phyloP scores from a whole-genome alignment of 2,888 invertebrate genomes.

The Agrochola lota region DNA sequence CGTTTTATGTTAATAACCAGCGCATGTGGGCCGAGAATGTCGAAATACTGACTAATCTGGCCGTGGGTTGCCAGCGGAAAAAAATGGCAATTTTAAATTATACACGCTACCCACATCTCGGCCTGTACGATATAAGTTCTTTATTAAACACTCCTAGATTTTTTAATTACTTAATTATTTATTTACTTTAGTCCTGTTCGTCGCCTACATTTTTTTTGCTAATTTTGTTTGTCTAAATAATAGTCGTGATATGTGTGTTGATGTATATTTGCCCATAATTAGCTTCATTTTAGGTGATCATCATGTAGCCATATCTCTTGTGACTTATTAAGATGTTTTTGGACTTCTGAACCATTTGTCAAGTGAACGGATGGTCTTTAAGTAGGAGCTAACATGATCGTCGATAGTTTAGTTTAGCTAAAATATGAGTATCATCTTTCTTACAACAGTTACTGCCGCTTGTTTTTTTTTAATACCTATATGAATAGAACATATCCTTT shows the following conservation, averaged over 20 bases:
- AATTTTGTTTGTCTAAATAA: slow-evolving; percentile 60
- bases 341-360: slow-evolving; percentile 76
- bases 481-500: background rate
- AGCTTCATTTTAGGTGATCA: slow-evolving; percentile 69
- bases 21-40: slow-evolving; percentile 86
- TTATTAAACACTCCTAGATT: slow-evolving; percentile 83
- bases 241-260: slow-evolving; percentile 49
- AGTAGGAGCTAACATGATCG: slow-evolving; percentile 50
- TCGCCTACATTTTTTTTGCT: slow-evolving; percentile 76
- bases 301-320: slow-evolving; percentile 75
- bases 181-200: slow-evolving; percentile 72
- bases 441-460: slow-evolving; percentile 34
- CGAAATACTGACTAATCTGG: slow-evolving; percentile 89
- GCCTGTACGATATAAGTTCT: slow-evolving; percentile 76
- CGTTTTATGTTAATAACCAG: slow-evolving; percentile 88
- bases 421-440: slow-evolving; percentile 51
- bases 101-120: slow-evolving; percentile 86
- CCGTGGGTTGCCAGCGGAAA: slow-evolving; percentile 87
- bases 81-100: slow-evolving; percentile 90
- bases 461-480: slow-evolving; percentile 2
- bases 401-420: slow-evolving; percentile 48
- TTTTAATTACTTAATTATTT: slow-evolving; percentile 88
- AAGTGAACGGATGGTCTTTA: slow-evolving; percentile 51
- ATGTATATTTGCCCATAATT: slow-evolving; percentile 56
- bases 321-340: slow-evolving; percentile 73